Evolutionary conservation across 2,797 vertebrate species (phyloP).

Genomic region (Micromesistius poutassou): DNA sequence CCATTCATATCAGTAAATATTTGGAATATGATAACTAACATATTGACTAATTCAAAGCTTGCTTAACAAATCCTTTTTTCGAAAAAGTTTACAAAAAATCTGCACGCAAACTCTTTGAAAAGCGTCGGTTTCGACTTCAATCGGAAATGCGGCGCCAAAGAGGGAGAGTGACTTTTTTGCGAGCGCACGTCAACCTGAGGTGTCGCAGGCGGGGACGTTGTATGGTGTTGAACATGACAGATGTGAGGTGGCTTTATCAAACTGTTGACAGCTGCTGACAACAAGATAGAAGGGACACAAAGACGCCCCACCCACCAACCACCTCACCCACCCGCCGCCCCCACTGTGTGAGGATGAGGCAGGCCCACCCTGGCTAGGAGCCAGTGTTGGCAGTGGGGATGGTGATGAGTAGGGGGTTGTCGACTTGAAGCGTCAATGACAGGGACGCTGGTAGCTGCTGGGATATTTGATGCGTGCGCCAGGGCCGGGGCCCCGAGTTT

Average conservation of each 20-base stretch:
- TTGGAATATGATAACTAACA: not conserved
- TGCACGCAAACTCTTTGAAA: not conserved
- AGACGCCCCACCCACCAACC: conserved; percentile 13
- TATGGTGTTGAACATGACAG: conserved; percentile 32
- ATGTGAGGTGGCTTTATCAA: conserved; percentile 40
- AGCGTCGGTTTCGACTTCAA: not conserved
- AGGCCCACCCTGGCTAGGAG: not conserved
- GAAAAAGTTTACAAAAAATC: not conserved
- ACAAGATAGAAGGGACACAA: conserved; percentile 46
- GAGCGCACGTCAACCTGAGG: not conserved
- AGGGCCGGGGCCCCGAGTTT: conserved; percentile 31
- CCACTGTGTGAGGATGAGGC: not conserved
- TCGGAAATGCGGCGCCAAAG: not conserved
- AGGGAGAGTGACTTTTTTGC: not conserved
- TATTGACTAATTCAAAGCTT: too few relatives aligned
- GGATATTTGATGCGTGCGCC: conserved; percentile 10
- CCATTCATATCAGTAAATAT: not conserved
- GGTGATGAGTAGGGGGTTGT: conserved; percentile 24
- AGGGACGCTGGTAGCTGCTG: conserved; percentile 24
- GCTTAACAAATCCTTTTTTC: not conserved
- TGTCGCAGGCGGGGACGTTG: conserved; percentile 13
- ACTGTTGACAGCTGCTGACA: conserved; percentile 48
- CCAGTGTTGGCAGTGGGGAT: conserved; percentile 43
- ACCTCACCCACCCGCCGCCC: conserved; percentile 18
- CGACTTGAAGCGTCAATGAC: conserved; percentile 48